phyloP scores from a whole-genome alignment of 2,797 vertebrate species.

The Telmatherina bonti region DNA sequence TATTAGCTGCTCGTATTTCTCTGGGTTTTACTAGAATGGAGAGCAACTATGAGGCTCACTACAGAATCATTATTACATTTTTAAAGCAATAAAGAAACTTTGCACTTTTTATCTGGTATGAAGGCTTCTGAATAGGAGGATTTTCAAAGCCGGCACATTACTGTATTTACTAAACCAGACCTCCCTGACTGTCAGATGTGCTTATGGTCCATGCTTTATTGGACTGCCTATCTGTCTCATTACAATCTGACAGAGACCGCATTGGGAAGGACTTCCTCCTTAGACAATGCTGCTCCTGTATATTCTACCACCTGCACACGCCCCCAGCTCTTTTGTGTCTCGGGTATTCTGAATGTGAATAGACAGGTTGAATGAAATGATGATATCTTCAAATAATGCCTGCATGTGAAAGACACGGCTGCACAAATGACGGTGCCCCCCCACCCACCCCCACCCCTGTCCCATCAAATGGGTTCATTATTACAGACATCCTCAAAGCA shows the following conservation, averaged over 20 bases:
- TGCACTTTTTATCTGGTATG: conserved; percentile 49
- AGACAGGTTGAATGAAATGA: conserved; percentile 80
- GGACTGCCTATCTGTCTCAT: conserved; percentile 63
- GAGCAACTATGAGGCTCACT: conserved; percentile 61
- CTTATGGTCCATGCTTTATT: conserved; percentile 70
- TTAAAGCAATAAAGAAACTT: conserved; percentile 21
- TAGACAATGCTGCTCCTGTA: conserved; percentile 52
- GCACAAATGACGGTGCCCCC: conserved; percentile 60
- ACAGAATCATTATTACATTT: conserved; percentile 54
- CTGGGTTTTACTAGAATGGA: conserved; percentile 54
- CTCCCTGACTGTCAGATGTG: conserved; percentile 49
- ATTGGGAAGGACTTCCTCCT: conserved; percentile 47
- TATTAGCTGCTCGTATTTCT: conserved; percentile 69
- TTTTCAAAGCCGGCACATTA: conserved; percentile 55
- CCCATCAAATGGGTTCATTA: conserved; percentile 67
- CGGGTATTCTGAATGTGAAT: conserved; percentile 66
- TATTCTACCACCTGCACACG: conserved; percentile 53
- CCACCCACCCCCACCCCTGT: not conserved
- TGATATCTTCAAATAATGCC: conserved; percentile 68
- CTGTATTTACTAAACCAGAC: conserved; percentile 55
- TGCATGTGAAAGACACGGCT: conserved; percentile 54
- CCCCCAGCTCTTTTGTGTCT: conserved; percentile 46
- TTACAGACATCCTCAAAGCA: conserved; percentile 63
- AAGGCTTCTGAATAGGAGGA: conserved; percentile 23
- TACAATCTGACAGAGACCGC: conserved; percentile 54